A percentile compares a stretch with the other conserved stretches of the same genome.
Evolutionary conservation across 2,113 vertebrate genomes (phyloP).

Genomic region (Taurulus bubalis): DNA sequence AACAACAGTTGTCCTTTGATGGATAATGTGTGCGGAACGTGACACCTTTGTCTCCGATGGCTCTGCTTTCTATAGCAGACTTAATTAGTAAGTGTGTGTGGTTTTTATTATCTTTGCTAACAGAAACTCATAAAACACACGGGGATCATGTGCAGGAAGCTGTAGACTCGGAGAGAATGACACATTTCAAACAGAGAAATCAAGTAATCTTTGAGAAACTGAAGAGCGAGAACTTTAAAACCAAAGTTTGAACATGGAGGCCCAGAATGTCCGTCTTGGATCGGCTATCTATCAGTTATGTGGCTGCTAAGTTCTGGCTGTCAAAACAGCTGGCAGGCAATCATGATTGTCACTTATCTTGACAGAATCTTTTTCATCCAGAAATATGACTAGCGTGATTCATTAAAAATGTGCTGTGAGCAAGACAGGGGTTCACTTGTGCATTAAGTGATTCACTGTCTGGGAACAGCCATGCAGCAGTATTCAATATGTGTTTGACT

Average conservation of each 20-base stretch:
- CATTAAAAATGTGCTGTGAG: slow-evolving; percentile 35
- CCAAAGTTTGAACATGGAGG: background rate
- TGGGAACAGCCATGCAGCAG: background rate
- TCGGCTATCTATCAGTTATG: slow-evolving; percentile 13
- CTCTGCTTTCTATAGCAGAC: slow-evolving; percentile 58
- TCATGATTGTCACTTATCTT: slow-evolving; percentile 14
- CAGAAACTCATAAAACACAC: background rate
- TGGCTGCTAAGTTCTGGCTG: slow-evolving; percentile 37
- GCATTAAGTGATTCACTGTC: slow-evolving; percentile 17
- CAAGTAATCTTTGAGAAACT: background rate
- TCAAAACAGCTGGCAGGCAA: slow-evolving; percentile 61
- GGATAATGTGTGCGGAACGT: slow-evolving; percentile 34
- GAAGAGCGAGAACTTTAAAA: background rate
- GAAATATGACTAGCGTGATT: slow-evolving; percentile 53
- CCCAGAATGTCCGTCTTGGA: background rate
- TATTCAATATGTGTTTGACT: background rate
- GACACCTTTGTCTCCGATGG: slow-evolving; percentile 41
- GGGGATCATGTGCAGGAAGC: background rate
- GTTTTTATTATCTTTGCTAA: slow-evolving; percentile 39
- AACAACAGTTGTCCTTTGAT: slow-evolving; percentile 30
- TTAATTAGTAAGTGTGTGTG: slow-evolving; percentile 51
- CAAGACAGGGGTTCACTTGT: background rate
- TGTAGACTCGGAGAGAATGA: background rate
- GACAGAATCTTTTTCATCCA: slow-evolving; percentile 39
- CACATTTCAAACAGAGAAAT: slow-evolving; percentile 15